phyloP scores from a whole-genome alignment of 2,113 vertebrate genomes.

The Puffinus mauretanicus region DNA sequence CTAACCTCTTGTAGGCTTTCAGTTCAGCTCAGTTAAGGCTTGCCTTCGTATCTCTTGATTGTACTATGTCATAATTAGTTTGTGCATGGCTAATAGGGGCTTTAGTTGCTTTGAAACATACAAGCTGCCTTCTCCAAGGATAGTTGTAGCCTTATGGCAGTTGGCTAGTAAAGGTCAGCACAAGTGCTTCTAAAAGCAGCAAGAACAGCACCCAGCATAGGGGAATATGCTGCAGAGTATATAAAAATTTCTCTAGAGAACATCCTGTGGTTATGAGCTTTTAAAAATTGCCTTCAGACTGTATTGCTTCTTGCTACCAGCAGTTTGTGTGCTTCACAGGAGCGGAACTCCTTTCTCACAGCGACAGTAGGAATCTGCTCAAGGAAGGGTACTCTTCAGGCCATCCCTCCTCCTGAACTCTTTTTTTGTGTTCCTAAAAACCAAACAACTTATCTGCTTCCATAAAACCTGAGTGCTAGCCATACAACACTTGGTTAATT shows the following conservation, averaged over 20 bases:
- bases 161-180: neutral
- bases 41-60: fast-evolving
- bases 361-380: neutral
- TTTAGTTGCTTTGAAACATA: neutral
- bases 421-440: neutral
- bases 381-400: neutral
- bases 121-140: neutral
- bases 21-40: neutral
- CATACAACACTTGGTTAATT: neutral
- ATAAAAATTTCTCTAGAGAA: neutral
- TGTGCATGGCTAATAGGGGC: neutral
- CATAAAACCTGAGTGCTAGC: neutral
- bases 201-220: neutral
- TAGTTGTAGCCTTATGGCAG: neutral
- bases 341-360: neutral
- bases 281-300: neutral
- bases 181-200: neutral
- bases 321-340: neutral
- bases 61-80: neutral
- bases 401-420: neutral
- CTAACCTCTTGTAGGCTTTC: neutral
- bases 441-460: neutral
- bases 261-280: neutral
- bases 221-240: neutral
- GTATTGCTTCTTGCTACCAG: neutral